Percentiles rank a stretch among this genome's conserved stretches.
Evolutionary conservation across 1,140 invertebrate genomes (phyloP).

Genomic region (Meloidogyne chitwoodi): DNA sequence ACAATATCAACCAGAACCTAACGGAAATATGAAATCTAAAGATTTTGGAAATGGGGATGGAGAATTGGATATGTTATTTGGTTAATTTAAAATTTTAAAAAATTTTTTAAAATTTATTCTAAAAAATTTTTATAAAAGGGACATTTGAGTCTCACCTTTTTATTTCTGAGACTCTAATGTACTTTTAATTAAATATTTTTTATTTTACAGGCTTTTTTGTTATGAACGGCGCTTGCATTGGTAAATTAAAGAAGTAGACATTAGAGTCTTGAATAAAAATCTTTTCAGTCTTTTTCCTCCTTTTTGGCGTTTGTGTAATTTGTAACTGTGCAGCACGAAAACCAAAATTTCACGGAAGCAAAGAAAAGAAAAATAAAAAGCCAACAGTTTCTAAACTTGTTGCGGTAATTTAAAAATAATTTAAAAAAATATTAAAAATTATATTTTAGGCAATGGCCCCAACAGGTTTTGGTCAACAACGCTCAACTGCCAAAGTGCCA

Average conservation of each 20-base stretch:
- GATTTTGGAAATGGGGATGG: constrained; percentile 36
- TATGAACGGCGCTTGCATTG: constrained; percentile 50
- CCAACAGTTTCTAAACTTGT: background rate
- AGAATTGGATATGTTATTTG: constrained; percentile 48
- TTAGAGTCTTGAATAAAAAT: background rate
- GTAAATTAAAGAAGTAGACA: constrained; percentile 22
- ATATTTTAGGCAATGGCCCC: constrained; percentile 8
- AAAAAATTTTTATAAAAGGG: background rate
- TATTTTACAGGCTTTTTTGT: constrained; percentile 35
- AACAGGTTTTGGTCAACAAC: background rate
- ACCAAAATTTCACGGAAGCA: constrained; percentile 20
- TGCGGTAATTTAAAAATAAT: constrained; percentile 7
- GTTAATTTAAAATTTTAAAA: background rate
- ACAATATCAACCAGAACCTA: constrained; percentile 5
- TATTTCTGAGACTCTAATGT: background rate
- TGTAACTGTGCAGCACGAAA: constrained; percentile 15
- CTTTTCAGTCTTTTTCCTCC: constrained; percentile 19
- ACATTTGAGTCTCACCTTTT: too few species aligned
- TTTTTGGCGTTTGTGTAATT: constrained; percentile 26
- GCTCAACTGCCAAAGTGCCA: constrained; percentile 2
- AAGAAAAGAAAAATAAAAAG: constrained; percentile 15
- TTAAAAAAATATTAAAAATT: background rate
- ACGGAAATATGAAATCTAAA: constrained; percentile 22
- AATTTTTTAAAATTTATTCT: background rate
- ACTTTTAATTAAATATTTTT: background rate